Base-by-base conservation (phyloP, 2,888 invertebrate species). In the Neoscelio sp. region DNA sequence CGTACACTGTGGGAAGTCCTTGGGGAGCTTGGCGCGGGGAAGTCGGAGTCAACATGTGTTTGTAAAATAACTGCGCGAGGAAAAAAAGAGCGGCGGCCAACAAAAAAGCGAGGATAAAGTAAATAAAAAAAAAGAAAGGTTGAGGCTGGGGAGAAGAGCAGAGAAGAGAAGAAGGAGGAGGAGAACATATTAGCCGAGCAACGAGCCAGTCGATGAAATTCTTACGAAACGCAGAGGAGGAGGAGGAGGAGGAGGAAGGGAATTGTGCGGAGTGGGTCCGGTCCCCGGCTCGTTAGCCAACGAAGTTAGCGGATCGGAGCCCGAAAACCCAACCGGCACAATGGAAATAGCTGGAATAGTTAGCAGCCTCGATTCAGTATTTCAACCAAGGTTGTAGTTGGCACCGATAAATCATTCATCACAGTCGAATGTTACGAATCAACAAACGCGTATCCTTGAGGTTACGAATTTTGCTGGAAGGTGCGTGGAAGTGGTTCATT, bases 201-300 rank as follows among this genome's bases (percentile, higher is more conserved):
- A 82, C 82, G 85, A 84, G 83, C 84, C 81, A 83, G 79, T 82
- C 82, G 83, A 84, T 83, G 80, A 86, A 84, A 83, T 84, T 84
- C 82, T 85, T 85, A 83, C 79, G 84, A n/a, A n/a, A n/a, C n/a
- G n/a, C n/a, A n/a, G n/a, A n/a, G n/a, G n/a, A n/a, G n/a, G n/a
- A n/a, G n/a, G n/a, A n/a, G n/a, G n/a, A n/a, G n/a, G n/a, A n/a
- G n/a, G n/a, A n/a, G n/a, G n/a, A n/a, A n/a, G n/a, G n/a, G n/a
- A n/a, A n/a, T n/a, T n/a, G n/a, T n/a, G n/a, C n/a, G n/a, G n/a
- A n/a, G n/a, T n/a, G n/a, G n/a, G n/a, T n/a, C n/a, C 28, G 15
- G 64, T 35, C 48, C 38, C 38, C 12, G n/a, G n/a, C n/a, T n/a
- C n/a, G n/a, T n/a, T n/a, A n/a, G n/a, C n/a, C n/a, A n/a, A n/a